phyloP scores from a whole-genome alignment of 1,140 invertebrate species.

The Charaxes varanes region DNA sequence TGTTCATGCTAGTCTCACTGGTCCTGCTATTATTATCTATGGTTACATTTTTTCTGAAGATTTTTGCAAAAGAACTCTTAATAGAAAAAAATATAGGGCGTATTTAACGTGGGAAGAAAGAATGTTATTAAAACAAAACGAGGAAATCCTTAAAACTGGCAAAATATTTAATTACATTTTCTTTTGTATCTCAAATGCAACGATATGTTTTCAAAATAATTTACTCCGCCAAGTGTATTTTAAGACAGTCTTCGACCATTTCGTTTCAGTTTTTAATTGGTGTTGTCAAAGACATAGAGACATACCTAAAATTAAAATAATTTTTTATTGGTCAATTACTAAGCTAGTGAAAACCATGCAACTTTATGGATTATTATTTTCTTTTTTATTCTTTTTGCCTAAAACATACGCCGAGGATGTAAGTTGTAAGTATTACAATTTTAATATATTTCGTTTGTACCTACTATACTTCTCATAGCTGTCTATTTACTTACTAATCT shows the following conservation, averaged over 20 bases:
- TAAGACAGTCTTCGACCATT: constrained; percentile 10
- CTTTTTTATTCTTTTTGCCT: constrained; percentile 4
- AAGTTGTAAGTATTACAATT: constrained; percentile 29
- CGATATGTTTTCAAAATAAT: constrained; percentile 41
- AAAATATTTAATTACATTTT: constrained; percentile 24
- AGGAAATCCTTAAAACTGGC: constrained; percentile 13
- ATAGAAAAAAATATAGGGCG: too few relatives aligned
- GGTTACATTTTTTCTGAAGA: too few relatives aligned
- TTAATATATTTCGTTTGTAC: too few relatives aligned
- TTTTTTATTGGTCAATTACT: background rate
- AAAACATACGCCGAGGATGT: constrained; percentile 22
- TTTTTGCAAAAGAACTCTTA: too few relatives aligned
- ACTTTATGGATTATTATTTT: background rate
- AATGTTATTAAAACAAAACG: constrained; percentile 13
- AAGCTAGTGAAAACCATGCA: background rate
- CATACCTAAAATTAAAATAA: background rate
- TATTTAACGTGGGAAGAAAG: background rate
- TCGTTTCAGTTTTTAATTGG: background rate
- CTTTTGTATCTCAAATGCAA: constrained; percentile 17
- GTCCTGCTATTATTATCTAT: too few relatives aligned
- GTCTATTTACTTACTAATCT: too few relatives aligned
- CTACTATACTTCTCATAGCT: too few relatives aligned
- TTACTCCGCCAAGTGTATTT: constrained; percentile 30
- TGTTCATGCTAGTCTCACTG: too few relatives aligned
- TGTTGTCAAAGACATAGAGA: too few relatives aligned